Evolutionary conservation across 1,140 invertebrate genomes (phyloP).

Genomic region (Musca domestica): DNA sequence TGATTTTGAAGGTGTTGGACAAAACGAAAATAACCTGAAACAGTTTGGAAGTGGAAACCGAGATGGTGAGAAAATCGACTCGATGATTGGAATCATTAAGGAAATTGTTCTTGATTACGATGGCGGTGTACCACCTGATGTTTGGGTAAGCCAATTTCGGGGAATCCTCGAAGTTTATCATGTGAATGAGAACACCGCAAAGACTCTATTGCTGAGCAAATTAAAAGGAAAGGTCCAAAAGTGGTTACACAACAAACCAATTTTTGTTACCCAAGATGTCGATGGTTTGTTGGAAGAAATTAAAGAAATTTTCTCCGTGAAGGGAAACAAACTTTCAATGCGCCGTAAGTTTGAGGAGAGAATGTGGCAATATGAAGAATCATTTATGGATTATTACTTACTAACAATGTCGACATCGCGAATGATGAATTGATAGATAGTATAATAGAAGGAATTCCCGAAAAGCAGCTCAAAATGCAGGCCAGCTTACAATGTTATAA

Average conservation of each 20-base stretch:
- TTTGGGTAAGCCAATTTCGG: slow-evolving; percentile 6
- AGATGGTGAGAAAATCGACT: neutral
- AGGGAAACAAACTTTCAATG: slow-evolving; percentile 5
- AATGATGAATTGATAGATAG: no score
- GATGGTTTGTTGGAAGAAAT: neutral
- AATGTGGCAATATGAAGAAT: neutral
- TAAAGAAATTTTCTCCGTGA: neutral
- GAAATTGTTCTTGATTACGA: slow-evolving; percentile 6
- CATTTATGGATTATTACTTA: neutral
- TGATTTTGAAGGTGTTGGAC: neutral
- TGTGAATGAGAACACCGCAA: neutral
- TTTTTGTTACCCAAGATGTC: neutral
- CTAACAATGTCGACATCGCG: no score
- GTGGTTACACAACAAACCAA: slow-evolving; percentile 1
- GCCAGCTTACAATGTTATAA: no score
- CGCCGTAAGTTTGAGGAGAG: slow-evolving; percentile 9
- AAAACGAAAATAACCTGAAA: neutral
- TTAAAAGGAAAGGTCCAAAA: slow-evolving; percentile 12
- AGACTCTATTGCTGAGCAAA: neutral
- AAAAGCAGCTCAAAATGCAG: no score
- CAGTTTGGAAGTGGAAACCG: neutral
- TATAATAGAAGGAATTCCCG: no score
- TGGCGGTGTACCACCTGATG: neutral
- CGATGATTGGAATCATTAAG: neutral
- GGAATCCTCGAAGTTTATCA: neutral